phyloP scores from a whole-genome alignment of 1,140 invertebrate genomes.

The Ladona fulva region DNA sequence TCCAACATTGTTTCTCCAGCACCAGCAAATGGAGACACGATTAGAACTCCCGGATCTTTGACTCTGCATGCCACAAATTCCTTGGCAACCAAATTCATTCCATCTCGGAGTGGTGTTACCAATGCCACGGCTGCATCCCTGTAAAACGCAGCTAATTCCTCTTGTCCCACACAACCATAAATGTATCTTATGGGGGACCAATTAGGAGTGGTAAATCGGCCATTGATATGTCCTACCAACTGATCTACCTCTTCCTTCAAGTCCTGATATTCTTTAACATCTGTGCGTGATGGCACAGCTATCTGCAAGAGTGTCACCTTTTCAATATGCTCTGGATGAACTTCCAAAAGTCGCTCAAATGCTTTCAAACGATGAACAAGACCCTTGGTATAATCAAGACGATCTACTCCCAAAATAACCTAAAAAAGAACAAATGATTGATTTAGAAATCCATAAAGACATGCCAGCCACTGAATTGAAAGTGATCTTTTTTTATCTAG shows the following conservation, averaged over 20 bases:
- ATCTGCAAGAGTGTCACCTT: conserved; percentile 30
- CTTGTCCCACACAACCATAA: conserved; percentile 34
- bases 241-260: conserved; percentile 39
- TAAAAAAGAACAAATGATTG: conserved; percentile 12
- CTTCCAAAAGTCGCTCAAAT: conserved; percentile 36
- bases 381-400: conserved; percentile 41
- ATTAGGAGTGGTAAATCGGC: conserved; percentile 35
- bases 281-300: conserved; percentile 38
- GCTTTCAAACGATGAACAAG: conserved; percentile 36
- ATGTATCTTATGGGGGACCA: conserved; percentile 42
- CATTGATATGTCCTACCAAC: conserved; percentile 36
- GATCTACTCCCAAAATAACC: conserved; percentile 37
- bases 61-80: conserved; percentile 40
- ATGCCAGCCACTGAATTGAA: no score
- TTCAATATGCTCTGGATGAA: conserved; percentile 35
- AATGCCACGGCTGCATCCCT: conserved; percentile 35
- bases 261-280: conserved; percentile 37
- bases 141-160: conserved; percentile 37
- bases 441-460: neutral
- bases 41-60: conserved; percentile 36
- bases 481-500: no score
- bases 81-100: conserved; percentile 43
- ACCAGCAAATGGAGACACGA: conserved; percentile 37
- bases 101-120: conserved; percentile 38
- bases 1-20: conserved; percentile 35